Conservation (phyloP, 2,113 vertebrate genomes). For the Tachycineta bicolor region DNA sequence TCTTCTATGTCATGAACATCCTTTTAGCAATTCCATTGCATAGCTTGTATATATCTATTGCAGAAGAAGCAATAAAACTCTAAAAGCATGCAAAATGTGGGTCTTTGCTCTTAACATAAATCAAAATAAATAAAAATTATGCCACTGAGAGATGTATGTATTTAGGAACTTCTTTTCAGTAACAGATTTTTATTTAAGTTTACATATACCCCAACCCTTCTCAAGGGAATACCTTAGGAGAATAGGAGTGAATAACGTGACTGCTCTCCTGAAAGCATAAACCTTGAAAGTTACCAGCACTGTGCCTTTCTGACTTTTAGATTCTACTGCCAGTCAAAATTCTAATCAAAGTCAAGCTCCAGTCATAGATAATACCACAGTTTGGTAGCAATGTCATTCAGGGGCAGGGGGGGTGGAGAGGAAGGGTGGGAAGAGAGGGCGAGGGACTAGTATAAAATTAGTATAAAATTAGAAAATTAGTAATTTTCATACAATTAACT, state of each 20-base stretch:
- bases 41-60: background rate
- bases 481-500: background rate
- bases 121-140: conserved; percentile 6
- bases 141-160: background rate
- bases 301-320: background rate
- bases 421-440: accelerated
- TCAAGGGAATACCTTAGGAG: background rate
- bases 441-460: background rate
- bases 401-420: accelerated
- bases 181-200: conserved; percentile 32
- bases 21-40: background rate
- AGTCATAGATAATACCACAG: background rate
- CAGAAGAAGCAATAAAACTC: background rate
- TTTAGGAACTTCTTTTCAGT: background rate
- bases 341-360: background rate
- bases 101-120: background rate
- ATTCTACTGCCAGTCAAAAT: background rate
- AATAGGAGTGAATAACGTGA: background rate
- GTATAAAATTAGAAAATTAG: background rate
- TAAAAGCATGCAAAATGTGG: background rate
- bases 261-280: background rate
- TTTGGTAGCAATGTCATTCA: background rate
- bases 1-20: background rate
- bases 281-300: background rate
- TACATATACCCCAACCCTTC: background rate